Evolutionary conservation across 2,113 vertebrate species (phyloP).

Genomic region (Hiodon alosoides): DNA sequence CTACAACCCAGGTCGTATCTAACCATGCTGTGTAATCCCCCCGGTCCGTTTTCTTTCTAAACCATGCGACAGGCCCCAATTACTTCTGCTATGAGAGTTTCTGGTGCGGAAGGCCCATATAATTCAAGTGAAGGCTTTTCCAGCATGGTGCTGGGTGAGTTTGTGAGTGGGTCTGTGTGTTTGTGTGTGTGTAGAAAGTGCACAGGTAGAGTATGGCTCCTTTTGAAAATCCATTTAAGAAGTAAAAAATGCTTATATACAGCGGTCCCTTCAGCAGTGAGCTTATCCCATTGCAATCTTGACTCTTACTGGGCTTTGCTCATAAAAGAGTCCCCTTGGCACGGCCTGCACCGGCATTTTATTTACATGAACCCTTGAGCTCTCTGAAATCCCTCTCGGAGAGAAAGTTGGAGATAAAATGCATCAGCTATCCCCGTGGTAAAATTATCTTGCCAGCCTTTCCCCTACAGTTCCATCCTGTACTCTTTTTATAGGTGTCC

Average conservation of each 20-base stretch:
- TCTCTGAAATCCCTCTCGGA: background rate
- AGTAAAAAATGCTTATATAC: background rate
- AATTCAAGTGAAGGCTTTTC: background rate
- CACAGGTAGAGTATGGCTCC: background rate
- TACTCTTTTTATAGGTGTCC: background rate
- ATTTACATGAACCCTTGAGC: background rate
- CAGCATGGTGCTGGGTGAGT: background rate
- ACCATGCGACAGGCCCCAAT: background rate
- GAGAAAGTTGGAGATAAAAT: background rate
- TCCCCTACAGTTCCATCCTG: background rate
- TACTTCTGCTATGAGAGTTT: constrained; percentile 3
- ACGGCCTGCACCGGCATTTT: background rate
- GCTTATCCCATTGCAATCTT: constrained; percentile 2
- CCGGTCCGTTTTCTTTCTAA: background rate
- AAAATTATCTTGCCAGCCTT: background rate
- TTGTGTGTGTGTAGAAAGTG: background rate
- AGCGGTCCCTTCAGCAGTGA: background rate
- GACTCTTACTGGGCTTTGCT: background rate
- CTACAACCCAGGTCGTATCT: background rate
- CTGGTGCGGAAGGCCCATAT: background rate
- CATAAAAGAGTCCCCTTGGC: background rate
- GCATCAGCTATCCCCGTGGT: background rate
- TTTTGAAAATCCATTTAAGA: background rate
- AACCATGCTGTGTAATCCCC: background rate
- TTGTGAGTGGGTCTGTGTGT: background rate